These are phyloP conservation scores for Philopedon plagiatum DNA, from an alignment of 2,888 invertebrate species.

Conservation along the genomic window DNA sequence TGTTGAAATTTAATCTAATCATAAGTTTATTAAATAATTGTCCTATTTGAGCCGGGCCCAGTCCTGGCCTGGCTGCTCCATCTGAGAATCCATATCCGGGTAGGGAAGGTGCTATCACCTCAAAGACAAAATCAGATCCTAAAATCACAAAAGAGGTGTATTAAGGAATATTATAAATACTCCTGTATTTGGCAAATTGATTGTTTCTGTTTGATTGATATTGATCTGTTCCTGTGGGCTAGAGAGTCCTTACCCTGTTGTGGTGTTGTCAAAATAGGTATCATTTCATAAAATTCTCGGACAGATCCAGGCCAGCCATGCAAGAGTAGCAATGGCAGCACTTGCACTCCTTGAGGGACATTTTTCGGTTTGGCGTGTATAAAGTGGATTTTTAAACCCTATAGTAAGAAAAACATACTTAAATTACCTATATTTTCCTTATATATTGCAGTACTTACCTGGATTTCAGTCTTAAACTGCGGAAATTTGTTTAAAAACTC, in stretches of 20 bases:
- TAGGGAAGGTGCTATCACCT: constrained; percentile 74
- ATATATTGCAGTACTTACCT: not conserved
- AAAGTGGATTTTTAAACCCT: constrained; percentile 75
- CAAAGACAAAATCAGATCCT: constrained; percentile 74
- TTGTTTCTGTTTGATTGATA: constrained; percentile 64
- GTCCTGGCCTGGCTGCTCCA: constrained; percentile 75
- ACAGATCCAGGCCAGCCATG: constrained; percentile 95
- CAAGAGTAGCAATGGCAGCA: constrained; percentile 78
- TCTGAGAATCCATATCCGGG: constrained; percentile 67
- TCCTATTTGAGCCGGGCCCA: constrained; percentile 72
- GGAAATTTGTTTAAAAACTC: constrained; percentile 75
- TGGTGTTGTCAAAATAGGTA: constrained; percentile 77
- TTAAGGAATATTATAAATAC: no score
- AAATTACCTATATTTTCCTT: no score
- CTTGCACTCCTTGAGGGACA: constrained; percentile 62
- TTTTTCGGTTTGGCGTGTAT: constrained; percentile 71
- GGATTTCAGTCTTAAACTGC: constrained; percentile 72
- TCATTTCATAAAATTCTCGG: constrained; percentile 85
- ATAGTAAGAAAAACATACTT: no score
- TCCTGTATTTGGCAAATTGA: no score
- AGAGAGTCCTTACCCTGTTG: constrained; percentile 62
- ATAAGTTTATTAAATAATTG: constrained; percentile 79
- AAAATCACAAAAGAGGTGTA: constrained; percentile 4
- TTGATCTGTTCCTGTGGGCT: not conserved
- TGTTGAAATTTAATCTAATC: constrained; percentile 76